Evolutionary conservation across 2,888 invertebrate genomes (phyloP).

Genomic region (Pachliopta kotzebuea): DNA sequence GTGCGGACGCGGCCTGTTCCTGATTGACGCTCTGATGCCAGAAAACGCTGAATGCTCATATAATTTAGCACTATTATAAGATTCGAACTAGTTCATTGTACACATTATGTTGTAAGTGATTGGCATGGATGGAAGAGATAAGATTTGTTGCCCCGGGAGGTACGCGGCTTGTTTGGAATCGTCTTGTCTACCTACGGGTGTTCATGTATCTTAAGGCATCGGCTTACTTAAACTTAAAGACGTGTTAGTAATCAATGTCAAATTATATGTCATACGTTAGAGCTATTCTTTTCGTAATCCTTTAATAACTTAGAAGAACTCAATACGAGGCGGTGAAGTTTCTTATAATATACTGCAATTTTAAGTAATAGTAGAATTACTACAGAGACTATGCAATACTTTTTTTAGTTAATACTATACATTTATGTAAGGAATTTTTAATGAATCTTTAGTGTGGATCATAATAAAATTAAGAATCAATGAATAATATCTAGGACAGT

Average conservation of each 20-base stretch:
- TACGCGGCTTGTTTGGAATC: conserved; percentile 8
- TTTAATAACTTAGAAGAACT: background rate
- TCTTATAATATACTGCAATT: background rate
- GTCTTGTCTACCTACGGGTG: conserved; percentile 7
- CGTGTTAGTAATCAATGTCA: conserved; percentile 6
- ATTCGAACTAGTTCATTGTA: conserved; percentile 20
- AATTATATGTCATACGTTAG: background rate
- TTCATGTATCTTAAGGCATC: background rate
- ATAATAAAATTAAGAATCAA: too few species aligned
- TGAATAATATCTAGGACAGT: background rate
- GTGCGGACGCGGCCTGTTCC: conserved; percentile 53
- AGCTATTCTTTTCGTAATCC: conserved; percentile 1
- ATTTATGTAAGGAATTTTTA: too few species aligned
- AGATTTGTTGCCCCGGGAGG: conserved; percentile 15
- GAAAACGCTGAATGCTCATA: conserved; percentile 23
- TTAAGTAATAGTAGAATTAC: too few species aligned
- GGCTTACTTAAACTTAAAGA: background rate
- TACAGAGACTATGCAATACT: too few species aligned
- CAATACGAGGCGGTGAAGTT: background rate
- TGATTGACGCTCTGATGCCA: conserved; percentile 47
- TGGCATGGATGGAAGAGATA: conserved; percentile 6
- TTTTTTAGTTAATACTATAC: too few species aligned
- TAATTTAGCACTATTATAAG: conserved; percentile 34
- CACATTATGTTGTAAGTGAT: conserved; percentile 16
- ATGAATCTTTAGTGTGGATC: too few species aligned